These are phyloP conservation scores for Turdus rufiventris DNA, from an alignment of 2,113 vertebrate genomes.

Conservation along the genomic window DNA sequence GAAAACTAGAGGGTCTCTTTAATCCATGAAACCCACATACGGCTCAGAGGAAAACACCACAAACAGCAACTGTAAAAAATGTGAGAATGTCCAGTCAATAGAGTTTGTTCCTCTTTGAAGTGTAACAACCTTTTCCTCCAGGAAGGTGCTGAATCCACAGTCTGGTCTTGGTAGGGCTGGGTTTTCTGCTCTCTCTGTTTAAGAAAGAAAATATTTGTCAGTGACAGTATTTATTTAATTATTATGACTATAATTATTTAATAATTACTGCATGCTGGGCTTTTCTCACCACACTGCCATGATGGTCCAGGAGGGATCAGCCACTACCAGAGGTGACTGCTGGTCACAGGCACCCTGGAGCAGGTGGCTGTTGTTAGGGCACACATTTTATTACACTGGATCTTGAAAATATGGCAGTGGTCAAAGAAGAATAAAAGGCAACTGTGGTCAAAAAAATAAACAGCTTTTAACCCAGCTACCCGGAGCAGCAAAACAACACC, in stretches of 20 bases:
- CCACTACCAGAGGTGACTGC: not conserved
- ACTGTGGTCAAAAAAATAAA: not conserved
- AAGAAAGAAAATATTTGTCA: not conserved
- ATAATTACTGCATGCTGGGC: not conserved
- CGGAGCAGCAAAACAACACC: not conserved
- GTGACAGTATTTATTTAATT: not conserved
- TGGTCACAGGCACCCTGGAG: not conserved
- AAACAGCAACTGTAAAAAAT: not conserved
- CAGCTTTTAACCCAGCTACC: not conserved
- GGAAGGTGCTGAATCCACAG: not conserved
- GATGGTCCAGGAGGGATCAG: accelerated
- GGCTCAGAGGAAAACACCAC: not conserved
- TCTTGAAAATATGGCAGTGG: not conserved
- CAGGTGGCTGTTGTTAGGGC: not conserved
- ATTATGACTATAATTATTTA: too few species aligned
- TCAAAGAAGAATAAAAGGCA: not conserved
- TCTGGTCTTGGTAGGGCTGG: not conserved
- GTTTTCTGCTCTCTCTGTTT: not conserved
- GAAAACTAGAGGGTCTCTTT: not conserved
- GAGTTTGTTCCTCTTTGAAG: not conserved
- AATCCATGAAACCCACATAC: not conserved
- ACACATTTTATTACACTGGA: not conserved
- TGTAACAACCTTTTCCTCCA: not conserved
- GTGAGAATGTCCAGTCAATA: not conserved
- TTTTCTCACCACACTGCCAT: accelerated